Conservation (phyloP, 2,888 invertebrate species). For the Andrena fulva region DNA sequence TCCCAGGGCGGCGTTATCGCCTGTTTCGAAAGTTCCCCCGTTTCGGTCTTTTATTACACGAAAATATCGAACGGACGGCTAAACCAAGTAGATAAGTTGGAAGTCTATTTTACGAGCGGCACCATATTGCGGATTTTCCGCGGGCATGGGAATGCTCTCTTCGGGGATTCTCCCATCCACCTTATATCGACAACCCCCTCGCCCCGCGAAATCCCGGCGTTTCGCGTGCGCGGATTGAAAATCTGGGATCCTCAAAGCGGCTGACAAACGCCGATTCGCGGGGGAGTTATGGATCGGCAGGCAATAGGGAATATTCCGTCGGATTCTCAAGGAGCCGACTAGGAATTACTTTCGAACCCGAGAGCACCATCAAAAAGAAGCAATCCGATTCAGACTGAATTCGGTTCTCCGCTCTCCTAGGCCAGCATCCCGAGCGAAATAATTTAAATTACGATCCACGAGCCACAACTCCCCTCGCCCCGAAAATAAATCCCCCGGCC, state of each 20-base stretch:
- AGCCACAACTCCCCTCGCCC: background rate
- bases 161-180: slow-evolving; percentile 7
- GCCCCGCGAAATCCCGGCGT: slow-evolving; percentile 32
- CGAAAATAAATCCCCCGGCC: slow-evolving; percentile 14
- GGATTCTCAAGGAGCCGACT: background rate
- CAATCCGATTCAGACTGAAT: background rate
- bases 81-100: slow-evolving; percentile 58
- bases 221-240: slow-evolving; percentile 44
- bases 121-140: slow-evolving; percentile 65
- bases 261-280: slow-evolving; percentile 48
- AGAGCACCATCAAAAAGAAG: slow-evolving; percentile 2
- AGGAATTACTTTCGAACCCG: slow-evolving; percentile 15
- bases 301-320: slow-evolving; percentile 1
- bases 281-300: slow-evolving; percentile 19
- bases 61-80: slow-evolving; percentile 48
- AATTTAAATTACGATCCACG: slow-evolving; percentile 26
- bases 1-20: slow-evolving; percentile 48
- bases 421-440: slow-evolving; percentile 12
- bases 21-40: slow-evolving; percentile 52
- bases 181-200: slow-evolving; percentile 29
- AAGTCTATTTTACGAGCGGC: slow-evolving; percentile 69
- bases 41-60: slow-evolving; percentile 57
- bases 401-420: background rate
- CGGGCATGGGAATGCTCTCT: slow-evolving; percentile 48
- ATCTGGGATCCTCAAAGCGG: slow-evolving; percentile 41